These are phyloP conservation scores for Melolontha melolontha DNA, from an alignment of 2,888 invertebrate species.

Conservation along the genomic window DNA sequence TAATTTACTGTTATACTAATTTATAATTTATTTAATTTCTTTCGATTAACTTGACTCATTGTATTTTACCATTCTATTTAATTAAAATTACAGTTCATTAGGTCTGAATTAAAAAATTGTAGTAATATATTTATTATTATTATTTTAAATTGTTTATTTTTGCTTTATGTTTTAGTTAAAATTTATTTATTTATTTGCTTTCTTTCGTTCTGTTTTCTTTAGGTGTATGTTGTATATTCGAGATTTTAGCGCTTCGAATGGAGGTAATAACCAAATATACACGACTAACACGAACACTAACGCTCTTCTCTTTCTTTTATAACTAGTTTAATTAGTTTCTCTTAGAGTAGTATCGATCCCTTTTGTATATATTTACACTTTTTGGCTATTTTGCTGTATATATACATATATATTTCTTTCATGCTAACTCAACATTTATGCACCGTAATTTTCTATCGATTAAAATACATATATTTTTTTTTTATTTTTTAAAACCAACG, in stretches of 20 bases:
- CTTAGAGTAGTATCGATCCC: slow-evolving; percentile 39
- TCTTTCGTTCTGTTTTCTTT: slow-evolving; percentile 48
- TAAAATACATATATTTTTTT: not conserved
- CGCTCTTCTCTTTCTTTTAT: slow-evolving; percentile 39
- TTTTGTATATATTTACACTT: slow-evolving; percentile 41
- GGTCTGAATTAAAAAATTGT: not conserved
- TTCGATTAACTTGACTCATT: slow-evolving; percentile 8
- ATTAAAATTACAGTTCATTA: not conserved
- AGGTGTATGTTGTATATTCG: slow-evolving; percentile 48
- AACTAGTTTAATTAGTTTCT: slow-evolving; percentile 36
- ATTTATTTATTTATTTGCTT: slow-evolving; percentile 49
- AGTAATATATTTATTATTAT: slow-evolving; percentile 16
- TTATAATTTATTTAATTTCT: not conserved
- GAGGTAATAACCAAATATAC: slow-evolving; percentile 50
- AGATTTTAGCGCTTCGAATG: slow-evolving; percentile 45
- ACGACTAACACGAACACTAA: slow-evolving; percentile 49
- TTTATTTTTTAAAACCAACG: too few relatives aligned
- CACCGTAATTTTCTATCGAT: slow-evolving; percentile 37
- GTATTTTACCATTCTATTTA: slow-evolving; percentile 2
- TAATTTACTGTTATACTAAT: slow-evolving; percentile 3
- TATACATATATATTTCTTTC: slow-evolving; percentile 36
- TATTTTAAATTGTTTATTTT: slow-evolving; percentile 36
- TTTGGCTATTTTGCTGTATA: slow-evolving; percentile 44
- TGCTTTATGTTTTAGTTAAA: slow-evolving; percentile 45
- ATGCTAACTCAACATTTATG: slow-evolving; percentile 38